Evolutionary conservation across 2,113 vertebrate genomes (phyloP), one percentile per base, ranked within the genome.

Genomic region (Oreotrochilus melanogaster): DNA sequence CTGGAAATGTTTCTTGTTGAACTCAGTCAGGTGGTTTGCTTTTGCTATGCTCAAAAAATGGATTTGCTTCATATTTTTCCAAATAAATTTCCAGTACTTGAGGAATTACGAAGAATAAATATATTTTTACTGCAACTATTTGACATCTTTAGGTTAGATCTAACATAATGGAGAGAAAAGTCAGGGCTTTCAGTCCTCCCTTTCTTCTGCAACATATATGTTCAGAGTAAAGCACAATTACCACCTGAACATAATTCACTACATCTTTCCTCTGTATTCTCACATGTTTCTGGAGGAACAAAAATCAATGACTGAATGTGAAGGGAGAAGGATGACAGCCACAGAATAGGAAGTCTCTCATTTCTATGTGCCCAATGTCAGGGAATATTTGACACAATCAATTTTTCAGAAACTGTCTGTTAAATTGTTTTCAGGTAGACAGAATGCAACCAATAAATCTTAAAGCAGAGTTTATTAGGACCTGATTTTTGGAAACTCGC

Each of bases 371-470:
- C n/a, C 31, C 47, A 51, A 30, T 79, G 62, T 65, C 69, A 12
- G 4, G 19, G 69, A 90, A 79, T 78, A 43, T 42, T 83, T 62
- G 58, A 93, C 70, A 76, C 33, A 48, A 93, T 18, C 33, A 83
- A 37, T 79, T 86, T 95, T 89, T 93, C 64, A 83, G 75, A 30
- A 93, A 75, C 1, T 5, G 37, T 31, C 21, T 72, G 39, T 48
- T 81, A 86, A 92, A 78, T 60, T 91, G 71, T 39, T 93, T 95
- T 91, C 47, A 80, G 18, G 23, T 37, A 87, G 56, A 79, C 42
- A 89, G 92, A 96, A 85, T 56, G 8, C 47, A 92, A 47, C 28
- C 48, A 91, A 71, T 37, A 92, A 79, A 80, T 89, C 58, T 78
- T 70, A 31, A 76, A 64, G 35, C 27, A 74, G 33, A 79, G 37